Percentiles rank a stretch among this genome's conserved stretches.
Evolutionary conservation across 2,888 invertebrate species (phyloP).

Genomic region (Mimachlamys varia): DNA sequence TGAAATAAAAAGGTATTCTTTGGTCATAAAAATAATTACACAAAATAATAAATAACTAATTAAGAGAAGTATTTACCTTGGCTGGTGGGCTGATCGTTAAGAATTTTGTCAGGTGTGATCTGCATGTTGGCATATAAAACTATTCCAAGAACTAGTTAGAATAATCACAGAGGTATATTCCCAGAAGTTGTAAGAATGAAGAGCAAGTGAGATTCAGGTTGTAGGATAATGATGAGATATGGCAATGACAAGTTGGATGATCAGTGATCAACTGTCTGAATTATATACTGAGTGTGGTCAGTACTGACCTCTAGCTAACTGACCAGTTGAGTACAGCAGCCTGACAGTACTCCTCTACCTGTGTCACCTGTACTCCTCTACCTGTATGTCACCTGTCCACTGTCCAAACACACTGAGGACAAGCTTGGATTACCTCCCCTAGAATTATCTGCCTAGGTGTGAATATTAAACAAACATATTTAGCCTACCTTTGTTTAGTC

Average conservation of each 20-base stretch:
- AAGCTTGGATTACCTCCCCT: slow-evolving; percentile 32
- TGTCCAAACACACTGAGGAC: neutral
- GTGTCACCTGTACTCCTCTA: slow-evolving; percentile 32
- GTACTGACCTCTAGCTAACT: slow-evolving; percentile 12
- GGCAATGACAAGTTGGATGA: slow-evolving; percentile 2
- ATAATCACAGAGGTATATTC: slow-evolving; percentile 1
- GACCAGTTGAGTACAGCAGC: slow-evolving; percentile 25
- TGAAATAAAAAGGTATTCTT: too few species aligned
- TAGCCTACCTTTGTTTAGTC: slow-evolving; percentile 31
- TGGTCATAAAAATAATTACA: too few species aligned
- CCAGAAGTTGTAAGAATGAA: neutral
- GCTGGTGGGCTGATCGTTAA: neutral
- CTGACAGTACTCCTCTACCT: slow-evolving; percentile 24
- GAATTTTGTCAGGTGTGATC: slow-evolving; percentile 12
- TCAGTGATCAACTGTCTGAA: neutral
- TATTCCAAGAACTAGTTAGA: too few species aligned
- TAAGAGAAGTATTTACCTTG: slow-evolving; percentile 16
- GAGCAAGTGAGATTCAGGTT: neutral
- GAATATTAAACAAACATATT: slow-evolving; percentile 36
- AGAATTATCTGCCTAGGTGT: neutral
- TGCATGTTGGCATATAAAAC: neutral
- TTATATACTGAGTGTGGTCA: slow-evolving; percentile 23
- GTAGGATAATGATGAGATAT: neutral
- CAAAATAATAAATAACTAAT: too few species aligned
- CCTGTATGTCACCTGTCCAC: neutral